Base-by-base conservation (phyloP, 2,888 invertebrate species). In the Drosophila borealis region DNA sequence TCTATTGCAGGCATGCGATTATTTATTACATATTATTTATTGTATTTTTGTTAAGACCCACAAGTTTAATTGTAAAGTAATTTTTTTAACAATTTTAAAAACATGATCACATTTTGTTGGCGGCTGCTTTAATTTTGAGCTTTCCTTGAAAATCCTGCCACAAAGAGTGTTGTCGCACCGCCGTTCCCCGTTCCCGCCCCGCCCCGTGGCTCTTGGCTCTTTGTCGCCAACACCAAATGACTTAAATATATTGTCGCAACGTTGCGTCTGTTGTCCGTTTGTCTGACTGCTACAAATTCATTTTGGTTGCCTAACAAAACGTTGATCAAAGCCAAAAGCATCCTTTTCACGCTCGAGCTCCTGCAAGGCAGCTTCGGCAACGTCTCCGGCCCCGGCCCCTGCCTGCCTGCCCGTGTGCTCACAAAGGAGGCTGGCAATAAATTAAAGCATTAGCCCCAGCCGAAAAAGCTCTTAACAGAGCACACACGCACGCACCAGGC, bases 301-400 rank as follows among this genome's bases (percentile, higher is more conserved):
- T 80, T 87, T 87, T 87, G 88, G 89, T 74, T 87, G 89, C 74
- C 88, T 84, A 89, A 83, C 89, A 83, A 87, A 83, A 83, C 82
- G 87, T 86, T 89, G 82, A 83, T 83, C 82, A 83, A 83, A 83
- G 89, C 82, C 84, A 78, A 89, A 86, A 89, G 85, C 88, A 83
- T 84, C 89, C 88, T 83, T 87, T 83, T 89, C 85, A 83, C 85
- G 88, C 88, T 89, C 88, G 84, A 86, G 74, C 81, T 64, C 48
- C 65, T 69, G 69, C 79, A 50, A 53, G 57, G 53, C 67, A 55
- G 49, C 66, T 71, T 61, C 41, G 29, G 39, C n/a, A 29, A n/a
- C 46, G 34, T 21, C 25, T 42, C 25, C 9, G 41, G 25, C 59
- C 55, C 39, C 45, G 37, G 6, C 39, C 25, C 4, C 51, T 17